Evolutionary conservation across 1,140 invertebrate species (phyloP), one percentile per base, ranked within the genome.

Genomic region (Tigriopus japonicus): DNA sequence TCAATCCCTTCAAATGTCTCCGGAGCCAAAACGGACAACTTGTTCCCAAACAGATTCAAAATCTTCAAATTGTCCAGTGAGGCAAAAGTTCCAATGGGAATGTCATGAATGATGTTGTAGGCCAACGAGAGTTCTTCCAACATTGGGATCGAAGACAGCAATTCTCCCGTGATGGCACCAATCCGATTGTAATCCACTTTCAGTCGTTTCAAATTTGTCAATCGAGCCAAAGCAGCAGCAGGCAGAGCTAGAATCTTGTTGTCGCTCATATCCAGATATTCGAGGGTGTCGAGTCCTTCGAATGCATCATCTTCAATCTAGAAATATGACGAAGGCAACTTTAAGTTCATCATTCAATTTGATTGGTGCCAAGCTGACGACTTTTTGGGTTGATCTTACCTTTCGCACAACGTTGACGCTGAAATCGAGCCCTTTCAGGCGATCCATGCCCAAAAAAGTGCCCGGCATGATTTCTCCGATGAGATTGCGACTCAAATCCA

Each of bases 181-280:
- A 94, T 84, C 63, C 87, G 76, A 70, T 94, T 94, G 68, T 82
- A 90, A 63, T 87, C 85, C 63, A 92, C 69, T 66, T 84, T 81
- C 0, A 93, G 74, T 17, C 79, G 78, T 13, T 76, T 77, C 1
- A 94, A 71, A n/a, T 78, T 79, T 0, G 82, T 81, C 19, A 92
- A 69, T 6, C 82, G 76, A 17, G 80, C 80, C 3, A 92, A 71
- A 9, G 86, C 85, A 15, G 81, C 80, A 1, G 83, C 81, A 1
- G 88, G 88, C 35, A 91, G 81, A 2, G 87, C 70, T 0, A 91
- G 73, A 51, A 92, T 84, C 62, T 88, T 88, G 69, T 92, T 91
- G 68, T 93, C 87, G 67, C 82, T 80, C 1, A 93, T 72, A n/a
- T 84, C 81, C 7, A 93, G 71, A 12, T 80, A 82, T 70, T 86